These are phyloP conservation scores for Ailurus styani DNA, from an alignment of 2,113 vertebrate species.

Conservation along the genomic window DNA sequence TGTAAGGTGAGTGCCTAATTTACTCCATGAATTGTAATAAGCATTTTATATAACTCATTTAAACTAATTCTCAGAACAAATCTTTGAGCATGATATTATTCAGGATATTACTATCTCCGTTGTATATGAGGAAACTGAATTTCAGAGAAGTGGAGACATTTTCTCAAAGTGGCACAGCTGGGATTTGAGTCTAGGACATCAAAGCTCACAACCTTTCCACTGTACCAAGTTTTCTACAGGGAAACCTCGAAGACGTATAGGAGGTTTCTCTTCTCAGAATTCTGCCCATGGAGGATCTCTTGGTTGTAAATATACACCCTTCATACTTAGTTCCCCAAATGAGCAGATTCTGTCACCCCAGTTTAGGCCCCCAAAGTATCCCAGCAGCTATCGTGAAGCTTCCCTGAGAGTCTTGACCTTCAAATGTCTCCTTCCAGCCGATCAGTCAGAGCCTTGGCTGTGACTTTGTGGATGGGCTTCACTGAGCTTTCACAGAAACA, in stretches of 20 bases:
- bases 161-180: background rate
- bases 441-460: background rate
- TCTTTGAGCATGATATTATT: background rate
- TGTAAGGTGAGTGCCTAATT: conserved; percentile 46
- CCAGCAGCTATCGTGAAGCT: background rate
- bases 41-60: conserved; percentile 38
- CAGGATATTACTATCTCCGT: background rate
- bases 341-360: background rate
- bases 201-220: background rate
- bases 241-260: background rate
- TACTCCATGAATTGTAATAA: conserved; percentile 44
- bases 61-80: conserved; percentile 51
- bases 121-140: background rate
- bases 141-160: background rate
- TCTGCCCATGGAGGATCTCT: background rate
- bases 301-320: background rate
- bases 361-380: background rate
- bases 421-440: background rate
- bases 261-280: background rate
- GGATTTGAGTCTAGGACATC: background rate
- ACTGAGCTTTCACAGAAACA: conserved; percentile 46
- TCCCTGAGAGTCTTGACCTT: conserved; percentile 31
- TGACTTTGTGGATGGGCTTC: conserved; percentile 36
- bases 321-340: background rate
- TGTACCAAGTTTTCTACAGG: background rate